These are phyloP conservation scores for Ptychoptera contaminata DNA, from an alignment of 2,888 invertebrate genomes.

Conservation along the genomic window DNA sequence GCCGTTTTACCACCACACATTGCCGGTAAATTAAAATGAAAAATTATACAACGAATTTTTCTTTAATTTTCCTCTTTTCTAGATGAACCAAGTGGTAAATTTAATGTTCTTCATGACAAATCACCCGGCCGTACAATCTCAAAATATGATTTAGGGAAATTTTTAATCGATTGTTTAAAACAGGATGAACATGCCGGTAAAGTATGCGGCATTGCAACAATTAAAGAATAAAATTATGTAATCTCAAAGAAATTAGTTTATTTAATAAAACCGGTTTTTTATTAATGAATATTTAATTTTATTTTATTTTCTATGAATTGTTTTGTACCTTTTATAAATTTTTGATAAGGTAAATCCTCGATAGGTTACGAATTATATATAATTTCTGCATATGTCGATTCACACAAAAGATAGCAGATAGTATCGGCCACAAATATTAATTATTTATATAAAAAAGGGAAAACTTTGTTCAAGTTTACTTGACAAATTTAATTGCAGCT, in stretches of 20 bases:
- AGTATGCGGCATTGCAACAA: slow-evolving; percentile 41
- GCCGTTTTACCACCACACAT: slow-evolving; percentile 72
- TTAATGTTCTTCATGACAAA: slow-evolving; percentile 42
- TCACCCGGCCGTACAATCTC: slow-evolving; percentile 55
- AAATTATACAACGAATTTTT: slow-evolving; percentile 5
- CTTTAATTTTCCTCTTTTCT: slow-evolving; percentile 21
- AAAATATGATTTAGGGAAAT: slow-evolving; percentile 60
- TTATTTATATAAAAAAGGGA: too few relatives aligned
- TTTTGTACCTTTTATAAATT: background rate
- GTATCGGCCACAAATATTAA: too few relatives aligned
- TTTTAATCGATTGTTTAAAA: slow-evolving; percentile 55
- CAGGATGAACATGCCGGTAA: slow-evolving; percentile 52
- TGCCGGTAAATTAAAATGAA: slow-evolving; percentile 35
- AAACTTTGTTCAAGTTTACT: too few relatives aligned
- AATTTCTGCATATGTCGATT: too few relatives aligned
- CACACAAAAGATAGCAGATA: too few relatives aligned
- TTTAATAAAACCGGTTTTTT: background rate
- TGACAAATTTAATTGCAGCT: too few relatives aligned
- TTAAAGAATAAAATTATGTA: background rate
- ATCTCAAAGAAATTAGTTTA: background rate
- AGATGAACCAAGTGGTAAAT: slow-evolving; percentile 46
- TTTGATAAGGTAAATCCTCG: background rate
- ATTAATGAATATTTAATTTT: background rate
- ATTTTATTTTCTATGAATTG: background rate
- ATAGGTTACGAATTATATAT: too few relatives aligned